phyloP scores from a whole-genome alignment of 2,113 vertebrate genomes.

The Australoheros scitulus region DNA sequence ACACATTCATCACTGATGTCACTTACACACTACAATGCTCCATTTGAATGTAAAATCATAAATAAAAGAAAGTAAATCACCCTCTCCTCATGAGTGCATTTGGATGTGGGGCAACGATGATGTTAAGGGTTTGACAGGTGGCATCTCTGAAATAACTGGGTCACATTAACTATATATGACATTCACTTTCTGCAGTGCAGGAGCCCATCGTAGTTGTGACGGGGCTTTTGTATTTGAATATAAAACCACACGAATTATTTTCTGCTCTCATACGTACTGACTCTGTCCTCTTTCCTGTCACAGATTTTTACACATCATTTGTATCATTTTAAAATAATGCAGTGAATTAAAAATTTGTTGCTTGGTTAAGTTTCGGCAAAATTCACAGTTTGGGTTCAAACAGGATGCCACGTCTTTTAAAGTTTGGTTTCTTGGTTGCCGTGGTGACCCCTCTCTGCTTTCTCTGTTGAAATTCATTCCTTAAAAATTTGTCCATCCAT shows the following conservation, averaged over 20 bases:
- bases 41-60: constrained; percentile 11
- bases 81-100: neutral
- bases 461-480: too few relatives aligned
- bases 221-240: constrained; percentile 16
- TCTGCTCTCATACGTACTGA: too few relatives aligned
- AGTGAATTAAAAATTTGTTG: too few relatives aligned
- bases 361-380: too few relatives aligned
- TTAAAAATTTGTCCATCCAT: too few relatives aligned
- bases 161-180: constrained; percentile 58
- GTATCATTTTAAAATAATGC: too few relatives aligned
- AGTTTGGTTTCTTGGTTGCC: too few relatives aligned
- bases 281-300: too few relatives aligned
- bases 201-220: neutral
- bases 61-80: constrained; percentile 30
- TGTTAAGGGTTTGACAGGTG: constrained; percentile 18
- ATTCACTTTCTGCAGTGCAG: constrained; percentile 13
- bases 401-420: too few relatives aligned
- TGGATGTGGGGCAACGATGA: neutral
- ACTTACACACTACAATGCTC: constrained; percentile 25
- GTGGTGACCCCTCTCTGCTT: too few relatives aligned
- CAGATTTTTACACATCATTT: too few relatives aligned
- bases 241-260: neutral
- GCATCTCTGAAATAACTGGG: constrained; percentile 36
- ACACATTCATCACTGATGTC: constrained; percentile 35
- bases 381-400: too few relatives aligned